Percentiles rank a stretch among this genome's conserved stretches.
These are phyloP conservation scores for Athrips mouffetella DNA, from an alignment of 2,888 invertebrate genomes.

Conservation along the genomic window DNA sequence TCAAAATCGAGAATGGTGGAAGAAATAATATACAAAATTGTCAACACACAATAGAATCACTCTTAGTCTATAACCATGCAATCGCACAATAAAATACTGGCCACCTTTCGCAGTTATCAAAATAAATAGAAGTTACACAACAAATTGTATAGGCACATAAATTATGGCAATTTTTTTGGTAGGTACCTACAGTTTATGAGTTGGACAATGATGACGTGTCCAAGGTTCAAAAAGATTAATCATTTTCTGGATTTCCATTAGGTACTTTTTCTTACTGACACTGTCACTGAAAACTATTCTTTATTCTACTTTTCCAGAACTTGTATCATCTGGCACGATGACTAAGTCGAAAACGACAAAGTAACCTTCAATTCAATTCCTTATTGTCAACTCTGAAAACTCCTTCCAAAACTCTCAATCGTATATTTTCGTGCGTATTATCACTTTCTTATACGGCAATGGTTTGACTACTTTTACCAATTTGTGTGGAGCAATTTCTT, in stretches of 20 bases:
- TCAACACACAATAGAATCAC: neutral
- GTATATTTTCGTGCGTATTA: conserved; percentile 8
- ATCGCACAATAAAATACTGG: neutral
- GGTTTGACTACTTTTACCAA: conserved; percentile 8
- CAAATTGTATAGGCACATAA: neutral
- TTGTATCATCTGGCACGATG: no score
- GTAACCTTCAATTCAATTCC: no score
- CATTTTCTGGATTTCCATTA: no score
- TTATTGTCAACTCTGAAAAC: neutral
- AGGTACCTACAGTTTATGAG: no score
- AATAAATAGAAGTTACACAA: neutral
- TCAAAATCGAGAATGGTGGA: neutral
- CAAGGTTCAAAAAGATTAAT: no score
- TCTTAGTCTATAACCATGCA: neutral
- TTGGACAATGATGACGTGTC: no score
- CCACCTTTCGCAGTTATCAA: neutral
- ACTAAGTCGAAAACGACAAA: no score
- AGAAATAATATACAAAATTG: neutral
- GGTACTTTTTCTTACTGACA: no score
- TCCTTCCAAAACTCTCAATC: neutral
- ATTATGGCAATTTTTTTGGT: conserved; percentile 4
- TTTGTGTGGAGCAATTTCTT: conserved; percentile 5
- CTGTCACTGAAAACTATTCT: no score
- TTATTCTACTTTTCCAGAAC: no score
- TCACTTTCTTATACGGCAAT: conserved; percentile 6